Evolutionary conservation across 64 coral and sea anemone species (phyloP).

Genomic region (Orbicella faveolata): DNA sequence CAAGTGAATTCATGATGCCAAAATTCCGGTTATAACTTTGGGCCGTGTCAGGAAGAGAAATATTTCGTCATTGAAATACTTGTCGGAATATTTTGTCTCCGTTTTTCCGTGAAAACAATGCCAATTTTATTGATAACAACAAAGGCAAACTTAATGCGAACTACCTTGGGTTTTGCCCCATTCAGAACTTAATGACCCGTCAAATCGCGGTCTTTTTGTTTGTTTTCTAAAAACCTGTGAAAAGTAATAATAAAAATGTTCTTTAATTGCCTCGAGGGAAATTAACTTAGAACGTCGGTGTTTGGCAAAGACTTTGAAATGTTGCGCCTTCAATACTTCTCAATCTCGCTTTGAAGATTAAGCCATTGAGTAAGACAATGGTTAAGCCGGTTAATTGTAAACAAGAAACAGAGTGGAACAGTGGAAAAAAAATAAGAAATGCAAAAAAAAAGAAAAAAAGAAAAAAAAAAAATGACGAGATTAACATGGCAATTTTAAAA

Average conservation of each 20-base stretch:
- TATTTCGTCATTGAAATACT: conserved; percentile 1
- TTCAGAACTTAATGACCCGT: not conserved
- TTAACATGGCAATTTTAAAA: too few relatives aligned
- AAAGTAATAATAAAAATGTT: conserved; percentile 5
- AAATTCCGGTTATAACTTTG: not conserved
- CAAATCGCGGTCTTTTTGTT: not conserved
- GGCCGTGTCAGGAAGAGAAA: not conserved
- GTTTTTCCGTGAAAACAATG: not conserved
- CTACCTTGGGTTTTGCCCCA: not conserved
- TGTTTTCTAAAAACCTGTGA: not conserved
- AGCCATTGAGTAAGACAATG: not conserved
- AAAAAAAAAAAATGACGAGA: not conserved
- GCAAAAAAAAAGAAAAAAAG: not conserved
- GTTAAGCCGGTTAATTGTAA: not conserved
- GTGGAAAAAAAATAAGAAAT: not conserved
- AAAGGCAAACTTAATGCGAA: not conserved
- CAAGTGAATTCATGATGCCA: not conserved
- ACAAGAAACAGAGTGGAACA: not conserved
- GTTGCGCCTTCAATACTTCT: not conserved
- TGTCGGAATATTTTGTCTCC: not conserved
- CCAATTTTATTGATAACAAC: not conserved
- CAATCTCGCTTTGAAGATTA: not conserved
- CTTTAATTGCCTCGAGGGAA: not conserved
- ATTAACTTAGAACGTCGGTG: not conserved
- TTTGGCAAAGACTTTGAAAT: not conserved